Evolutionary conservation across 1,140 invertebrate genomes (phyloP).

Genomic region (Antheraea pernyi): DNA sequence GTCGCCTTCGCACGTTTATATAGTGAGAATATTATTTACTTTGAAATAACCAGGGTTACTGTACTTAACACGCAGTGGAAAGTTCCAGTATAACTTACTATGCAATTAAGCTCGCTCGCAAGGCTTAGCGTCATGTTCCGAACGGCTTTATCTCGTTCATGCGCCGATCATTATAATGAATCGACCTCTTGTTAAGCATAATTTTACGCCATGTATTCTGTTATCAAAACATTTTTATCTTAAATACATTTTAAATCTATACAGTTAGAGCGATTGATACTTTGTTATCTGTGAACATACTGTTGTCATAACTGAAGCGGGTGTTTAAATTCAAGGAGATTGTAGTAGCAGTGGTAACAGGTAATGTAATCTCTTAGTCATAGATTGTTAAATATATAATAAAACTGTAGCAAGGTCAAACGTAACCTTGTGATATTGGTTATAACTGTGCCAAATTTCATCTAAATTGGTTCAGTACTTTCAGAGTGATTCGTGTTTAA

Average conservation of each 20-base stretch:
- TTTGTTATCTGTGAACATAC: not conserved
- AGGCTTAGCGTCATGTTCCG: conserved; percentile 7
- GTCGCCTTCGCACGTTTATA: conserved; percentile 40
- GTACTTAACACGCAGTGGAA: conserved; percentile 33
- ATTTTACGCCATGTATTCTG: conserved; percentile 1
- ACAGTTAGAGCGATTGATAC: not conserved
- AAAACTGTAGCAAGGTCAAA: no score
- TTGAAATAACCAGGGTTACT: conserved; percentile 32
- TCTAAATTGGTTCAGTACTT: no score
- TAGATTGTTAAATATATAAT: not conserved
- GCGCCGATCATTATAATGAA: conserved; percentile 3
- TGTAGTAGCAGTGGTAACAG: not conserved
- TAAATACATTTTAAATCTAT: not conserved
- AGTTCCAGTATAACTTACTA: conserved; percentile 23
- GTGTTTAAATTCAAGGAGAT: not conserved
- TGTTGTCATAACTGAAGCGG: not conserved
- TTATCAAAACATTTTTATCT: not conserved
- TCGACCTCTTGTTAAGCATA: not conserved
- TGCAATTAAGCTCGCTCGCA: conserved; percentile 9
- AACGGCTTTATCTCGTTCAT: conserved; percentile 13
- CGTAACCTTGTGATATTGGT: no score
- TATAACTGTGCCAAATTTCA: no score
- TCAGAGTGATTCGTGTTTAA: not conserved
- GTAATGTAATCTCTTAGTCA: not conserved
- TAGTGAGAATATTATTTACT: conserved; percentile 30